Evolutionary conservation across 92 coral and sea anemone genomes (phyloP).

Genomic region (Paramuricea clavata): DNA sequence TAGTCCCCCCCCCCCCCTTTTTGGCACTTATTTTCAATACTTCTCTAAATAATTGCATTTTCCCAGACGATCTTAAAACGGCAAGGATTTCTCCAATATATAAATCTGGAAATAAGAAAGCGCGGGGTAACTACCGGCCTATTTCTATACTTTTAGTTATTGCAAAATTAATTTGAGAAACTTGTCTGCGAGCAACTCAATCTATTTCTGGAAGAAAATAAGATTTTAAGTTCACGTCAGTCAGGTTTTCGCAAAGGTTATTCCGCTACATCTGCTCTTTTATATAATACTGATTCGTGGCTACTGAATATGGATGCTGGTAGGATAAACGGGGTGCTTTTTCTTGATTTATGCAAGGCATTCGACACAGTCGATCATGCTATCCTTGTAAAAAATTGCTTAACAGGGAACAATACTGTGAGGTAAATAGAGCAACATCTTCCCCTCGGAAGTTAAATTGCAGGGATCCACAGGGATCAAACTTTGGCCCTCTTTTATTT

Average conservation of each 20-base stretch:
- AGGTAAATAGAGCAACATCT: background rate
- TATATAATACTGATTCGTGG: background rate
- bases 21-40: too few species aligned
- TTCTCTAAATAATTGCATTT: background rate
- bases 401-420: background rate
- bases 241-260: background rate
- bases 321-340: background rate
- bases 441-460: background rate
- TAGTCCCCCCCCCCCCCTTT: too few species aligned
- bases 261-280: conserved; percentile 2
- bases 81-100: conserved; percentile 17
- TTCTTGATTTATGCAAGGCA: background rate
- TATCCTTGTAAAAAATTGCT: background rate
- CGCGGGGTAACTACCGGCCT: background rate
- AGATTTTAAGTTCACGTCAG: background rate
- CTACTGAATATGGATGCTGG: conserved; percentile 10
- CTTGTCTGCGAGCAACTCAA: background rate
- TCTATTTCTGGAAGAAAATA: background rate
- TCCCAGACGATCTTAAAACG: conserved; percentile 1
- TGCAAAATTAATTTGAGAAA: conserved; percentile 15
- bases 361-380: conserved; percentile 7
- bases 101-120: conserved; percentile 20
- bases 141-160: background rate
- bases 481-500: background rate
- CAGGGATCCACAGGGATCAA: background rate